A percentile compares a stretch with the other conserved stretches of the same genome.
Conservation (phyloP, 2,888 invertebrate genomes). For the Hyposoter dolosus region DNA sequence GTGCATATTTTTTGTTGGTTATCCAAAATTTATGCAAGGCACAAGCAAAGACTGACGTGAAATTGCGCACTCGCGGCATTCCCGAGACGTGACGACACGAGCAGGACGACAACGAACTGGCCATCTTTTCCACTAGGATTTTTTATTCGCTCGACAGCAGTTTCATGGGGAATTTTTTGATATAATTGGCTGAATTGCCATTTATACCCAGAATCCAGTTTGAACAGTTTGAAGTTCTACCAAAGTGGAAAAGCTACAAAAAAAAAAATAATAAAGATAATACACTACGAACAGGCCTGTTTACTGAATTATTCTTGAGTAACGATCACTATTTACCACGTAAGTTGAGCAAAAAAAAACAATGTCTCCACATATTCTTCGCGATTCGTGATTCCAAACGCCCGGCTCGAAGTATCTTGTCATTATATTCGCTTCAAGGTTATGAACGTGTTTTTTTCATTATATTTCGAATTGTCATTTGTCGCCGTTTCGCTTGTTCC, state of each 20-base stretch:
- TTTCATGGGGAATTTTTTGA: no score
- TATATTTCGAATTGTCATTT: neutral
- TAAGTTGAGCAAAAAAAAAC: neutral
- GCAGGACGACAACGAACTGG: no score
- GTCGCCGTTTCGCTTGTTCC: neutral
- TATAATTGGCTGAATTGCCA: no score
- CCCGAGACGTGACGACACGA: no score
- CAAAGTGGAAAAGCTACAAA: no score
- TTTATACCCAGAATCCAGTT: no score
- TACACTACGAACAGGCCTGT: no score
- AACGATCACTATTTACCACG: neutral
- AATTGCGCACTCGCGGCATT: neutral
- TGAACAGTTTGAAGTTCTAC: no score
- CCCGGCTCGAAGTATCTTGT: neutral
- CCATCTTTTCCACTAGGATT: no score
- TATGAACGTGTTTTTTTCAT: neutral
- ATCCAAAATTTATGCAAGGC: neutral
- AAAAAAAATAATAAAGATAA: no score
- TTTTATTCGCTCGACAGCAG: no score
- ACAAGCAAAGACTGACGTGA: neutral
- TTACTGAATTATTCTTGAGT: no score
- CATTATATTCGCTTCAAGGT: neutral
- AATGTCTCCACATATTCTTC: neutral
- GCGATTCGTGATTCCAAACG: neutral
- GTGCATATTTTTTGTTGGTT: slow-evolving; percentile 3